Conservation (phyloP, 2,797 vertebrate species). For the Geotria australis region DNA sequence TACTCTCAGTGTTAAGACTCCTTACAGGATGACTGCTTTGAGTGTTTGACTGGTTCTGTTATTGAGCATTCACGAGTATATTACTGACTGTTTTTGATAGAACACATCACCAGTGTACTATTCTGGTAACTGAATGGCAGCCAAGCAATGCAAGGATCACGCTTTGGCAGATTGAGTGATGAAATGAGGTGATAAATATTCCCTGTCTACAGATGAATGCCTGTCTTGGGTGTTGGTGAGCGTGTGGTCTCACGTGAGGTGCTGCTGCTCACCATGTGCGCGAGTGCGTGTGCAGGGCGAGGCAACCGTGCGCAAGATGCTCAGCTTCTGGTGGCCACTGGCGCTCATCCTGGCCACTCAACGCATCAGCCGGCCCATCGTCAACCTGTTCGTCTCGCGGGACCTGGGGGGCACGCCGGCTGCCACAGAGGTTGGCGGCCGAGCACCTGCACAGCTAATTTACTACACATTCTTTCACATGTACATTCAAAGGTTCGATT, state of each 20-base stretch:
- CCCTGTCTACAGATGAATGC: too few species aligned
- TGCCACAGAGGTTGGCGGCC: conserved; percentile 41
- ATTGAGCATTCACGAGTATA: too few species aligned
- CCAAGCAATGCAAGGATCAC: too few species aligned
- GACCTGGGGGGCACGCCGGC: conserved; percentile 51
- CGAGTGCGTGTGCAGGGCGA: conserved; percentile 30
- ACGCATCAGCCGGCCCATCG: conserved; percentile 76
- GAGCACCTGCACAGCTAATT: too few species aligned
- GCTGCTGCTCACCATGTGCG: neutral
- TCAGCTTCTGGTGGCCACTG: conserved; percentile 95
- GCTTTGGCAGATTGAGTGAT: too few species aligned
- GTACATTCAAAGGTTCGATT: neutral
- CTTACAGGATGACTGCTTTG: too few species aligned
- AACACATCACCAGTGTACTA: too few species aligned
- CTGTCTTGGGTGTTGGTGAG: neutral
- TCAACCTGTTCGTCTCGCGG: conserved; percentile 93
- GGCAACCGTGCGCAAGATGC: conserved; percentile 73
- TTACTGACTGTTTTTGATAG: too few species aligned
- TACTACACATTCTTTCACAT: neutral
- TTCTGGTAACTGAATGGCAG: too few species aligned
- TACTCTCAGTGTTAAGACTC: too few species aligned
- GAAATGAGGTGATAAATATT: too few species aligned
- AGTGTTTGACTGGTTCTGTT: too few species aligned
- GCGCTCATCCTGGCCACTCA: conserved; percentile 87
- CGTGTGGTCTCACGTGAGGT: neutral